These are phyloP conservation scores for Mythimna ferrago DNA, from an alignment of 2,888 invertebrate genomes.

Conservation along the genomic window DNA sequence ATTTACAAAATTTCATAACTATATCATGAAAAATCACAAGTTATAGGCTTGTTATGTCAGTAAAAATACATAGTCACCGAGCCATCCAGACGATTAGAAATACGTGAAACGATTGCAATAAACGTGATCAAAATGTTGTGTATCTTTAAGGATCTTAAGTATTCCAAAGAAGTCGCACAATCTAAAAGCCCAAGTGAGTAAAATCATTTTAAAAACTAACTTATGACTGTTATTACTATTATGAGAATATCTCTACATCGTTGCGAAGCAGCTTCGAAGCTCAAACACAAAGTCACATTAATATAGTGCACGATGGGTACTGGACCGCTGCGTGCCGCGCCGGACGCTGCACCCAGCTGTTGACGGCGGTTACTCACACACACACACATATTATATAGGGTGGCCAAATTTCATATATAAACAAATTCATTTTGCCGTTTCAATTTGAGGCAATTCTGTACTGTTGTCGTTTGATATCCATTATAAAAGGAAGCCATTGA, in stretches of 20 bases:
- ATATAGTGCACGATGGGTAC: constrained; percentile 35
- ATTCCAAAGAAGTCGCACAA: not conserved
- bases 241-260: not conserved
- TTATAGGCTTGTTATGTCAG: no score
- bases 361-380: constrained; percentile 16
- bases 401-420: not conserved
- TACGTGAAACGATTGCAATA: no score
- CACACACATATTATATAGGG: constrained; percentile 1
- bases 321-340: not conserved
- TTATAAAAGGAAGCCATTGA: no score
- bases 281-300: constrained; percentile 28
- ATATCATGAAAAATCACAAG: no score
- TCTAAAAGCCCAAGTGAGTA: not conserved
- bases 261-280: constrained; percentile 11
- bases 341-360: constrained; percentile 26
- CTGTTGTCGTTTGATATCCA: no score
- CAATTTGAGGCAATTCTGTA: no score
- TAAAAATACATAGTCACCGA: no score
- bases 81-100: no score
- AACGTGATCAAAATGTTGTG: no score
- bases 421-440: no score
- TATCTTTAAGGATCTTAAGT: no score
- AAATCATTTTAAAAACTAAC: not conserved
- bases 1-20: no score
- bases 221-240: not conserved